These are phyloP conservation scores for Sphaeridia pumilis DNA, from an alignment of 2,888 invertebrate genomes.

Conservation along the genomic window DNA sequence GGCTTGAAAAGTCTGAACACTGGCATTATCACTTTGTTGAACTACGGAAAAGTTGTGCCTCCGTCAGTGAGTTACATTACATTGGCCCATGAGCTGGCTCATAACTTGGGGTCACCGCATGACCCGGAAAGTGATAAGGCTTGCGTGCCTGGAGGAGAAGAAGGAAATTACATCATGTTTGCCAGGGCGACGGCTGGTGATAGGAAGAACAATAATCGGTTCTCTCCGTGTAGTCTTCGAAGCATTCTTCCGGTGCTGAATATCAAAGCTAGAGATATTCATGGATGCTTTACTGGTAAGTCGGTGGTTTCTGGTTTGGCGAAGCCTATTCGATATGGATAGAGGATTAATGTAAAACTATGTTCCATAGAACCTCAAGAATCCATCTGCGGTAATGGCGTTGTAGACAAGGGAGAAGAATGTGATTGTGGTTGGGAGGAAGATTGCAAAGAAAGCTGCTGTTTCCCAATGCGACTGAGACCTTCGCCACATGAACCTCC, in stretches of 20 bases:
- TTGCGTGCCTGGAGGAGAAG: conserved; percentile 87
- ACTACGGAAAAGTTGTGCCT: conserved; percentile 95
- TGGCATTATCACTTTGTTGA: conserved; percentile 91
- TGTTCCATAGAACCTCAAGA: conserved; percentile 63
- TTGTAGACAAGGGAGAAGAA: conserved; percentile 91
- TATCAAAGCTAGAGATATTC: conserved; percentile 74
- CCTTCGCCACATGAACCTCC: conserved; percentile 66
- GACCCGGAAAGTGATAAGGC: conserved; percentile 65
- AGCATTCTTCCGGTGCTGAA: conserved; percentile 86
- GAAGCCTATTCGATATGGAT: not conserved
- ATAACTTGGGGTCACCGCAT: conserved; percentile 97
- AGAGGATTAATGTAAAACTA: not conserved
- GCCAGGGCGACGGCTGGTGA: conserved; percentile 97
- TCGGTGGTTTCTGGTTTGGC: not conserved
- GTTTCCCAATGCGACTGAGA: conserved; percentile 75
- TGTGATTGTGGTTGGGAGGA: conserved; percentile 99
- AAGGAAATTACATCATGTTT: conserved; percentile 99
- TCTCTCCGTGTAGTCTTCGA: conserved; percentile 85
- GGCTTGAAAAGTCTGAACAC: conserved; percentile 91
- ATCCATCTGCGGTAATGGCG: conserved; percentile 95
- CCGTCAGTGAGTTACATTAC: conserved; percentile 98
- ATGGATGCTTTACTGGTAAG: conserved; percentile 82
- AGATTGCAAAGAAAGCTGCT: conserved; percentile 87
- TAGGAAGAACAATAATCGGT: conserved; percentile 93
- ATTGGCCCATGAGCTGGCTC: conserved; percentile 97